Evolutionary conservation across 2,797 vertebrate genomes (phyloP), one percentile per base, ranked within the genome.

Genomic region (Buphagus erythrorhynchus): DNA sequence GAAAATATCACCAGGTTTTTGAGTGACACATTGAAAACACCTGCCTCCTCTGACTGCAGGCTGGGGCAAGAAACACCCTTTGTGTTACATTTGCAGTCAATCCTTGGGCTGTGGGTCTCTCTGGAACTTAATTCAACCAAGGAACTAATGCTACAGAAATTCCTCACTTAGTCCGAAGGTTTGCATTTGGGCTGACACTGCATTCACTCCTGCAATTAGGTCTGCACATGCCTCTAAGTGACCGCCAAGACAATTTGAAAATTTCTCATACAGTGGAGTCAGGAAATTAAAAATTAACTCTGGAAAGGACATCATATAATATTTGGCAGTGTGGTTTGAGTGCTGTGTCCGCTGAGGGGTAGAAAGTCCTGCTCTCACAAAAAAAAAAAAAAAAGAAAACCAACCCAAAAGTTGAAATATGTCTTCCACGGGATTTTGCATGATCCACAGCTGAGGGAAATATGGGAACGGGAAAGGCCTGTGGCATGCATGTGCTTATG

Each of bases 261-360:
- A 96, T 93, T 95, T 95, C 69, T 91, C 63, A 26, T 89, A 94
- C 96, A 96, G 76, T 57, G 52, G 95, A 96, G 93, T 97, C 97
- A 97, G 97, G 97, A 98, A 98, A 97, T 97, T 97, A 97, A 97
- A 97, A 97, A 97, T 98, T 97, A 97, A 97, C 94, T 97, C 96
- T 97, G 97, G 96, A 98, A 97, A 96, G 94, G 91, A 93, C 94
- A 96, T 93, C 77, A 74, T 95, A 94, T 90, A 82, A 71, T 93
- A 77, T 96, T 97, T 96, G 91, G 92, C 92, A 96, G 55, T 40
- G 79, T 77, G 45, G 90, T 95, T 96, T 95, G 90, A 93, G 61
- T 93, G 58, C 73, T 83, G 16, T 96, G 93, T 97, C 96, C 85
- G 49, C 94, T 73, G 96, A 91, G 84, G 78, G 36, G 78, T 87